Conservation (phyloP, 2,797 vertebrate species). For the Rachycentron canadum region DNA sequence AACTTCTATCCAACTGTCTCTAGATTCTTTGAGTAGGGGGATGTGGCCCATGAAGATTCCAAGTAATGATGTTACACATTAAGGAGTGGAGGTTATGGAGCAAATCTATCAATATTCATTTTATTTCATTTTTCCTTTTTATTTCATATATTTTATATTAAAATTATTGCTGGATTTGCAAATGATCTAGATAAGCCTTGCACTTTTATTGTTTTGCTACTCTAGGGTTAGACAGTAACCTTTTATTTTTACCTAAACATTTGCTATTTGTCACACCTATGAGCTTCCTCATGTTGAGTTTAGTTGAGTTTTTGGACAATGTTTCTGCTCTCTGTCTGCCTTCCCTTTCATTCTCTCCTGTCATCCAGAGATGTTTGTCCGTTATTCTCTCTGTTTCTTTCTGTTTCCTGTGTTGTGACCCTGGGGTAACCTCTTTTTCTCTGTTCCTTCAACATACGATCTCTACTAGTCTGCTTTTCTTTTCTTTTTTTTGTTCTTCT, state of each 20-base stretch:
- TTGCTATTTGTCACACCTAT: slow-evolving; percentile 29
- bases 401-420: slow-evolving; percentile 76
- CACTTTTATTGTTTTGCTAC: slow-evolving; percentile 34
- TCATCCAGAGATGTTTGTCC: slow-evolving; percentile 78
- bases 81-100: slow-evolving; percentile 75
- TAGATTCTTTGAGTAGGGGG: slow-evolving; percentile 77
- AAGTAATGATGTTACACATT: slow-evolving; percentile 77
- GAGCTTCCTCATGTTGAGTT: slow-evolving; percentile 50
- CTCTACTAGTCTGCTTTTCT: slow-evolving; percentile 44
- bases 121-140: slow-evolving; percentile 17
- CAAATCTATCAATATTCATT: slow-evolving; percentile 38
- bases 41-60: slow-evolving; percentile 75
- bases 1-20: slow-evolving; percentile 77
- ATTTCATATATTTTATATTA: slow-evolving; percentile 5
- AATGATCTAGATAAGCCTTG: slow-evolving; percentile 6
- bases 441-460: slow-evolving; percentile 67
- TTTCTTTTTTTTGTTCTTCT: slow-evolving; percentile 24
- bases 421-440: slow-evolving; percentile 63
- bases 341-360: slow-evolving; percentile 77
- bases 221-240: slow-evolving; percentile 23
- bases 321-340: slow-evolving; percentile 80
- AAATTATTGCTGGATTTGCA: slow-evolving; percentile 30
- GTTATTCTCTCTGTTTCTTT: slow-evolving; percentile 75
- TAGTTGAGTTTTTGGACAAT: slow-evolving; percentile 62
- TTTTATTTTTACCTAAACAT: slow-evolving; percentile 26